Conservation (phyloP, 1,140 invertebrate genomes). For the Hylaeus anthracinus region DNA sequence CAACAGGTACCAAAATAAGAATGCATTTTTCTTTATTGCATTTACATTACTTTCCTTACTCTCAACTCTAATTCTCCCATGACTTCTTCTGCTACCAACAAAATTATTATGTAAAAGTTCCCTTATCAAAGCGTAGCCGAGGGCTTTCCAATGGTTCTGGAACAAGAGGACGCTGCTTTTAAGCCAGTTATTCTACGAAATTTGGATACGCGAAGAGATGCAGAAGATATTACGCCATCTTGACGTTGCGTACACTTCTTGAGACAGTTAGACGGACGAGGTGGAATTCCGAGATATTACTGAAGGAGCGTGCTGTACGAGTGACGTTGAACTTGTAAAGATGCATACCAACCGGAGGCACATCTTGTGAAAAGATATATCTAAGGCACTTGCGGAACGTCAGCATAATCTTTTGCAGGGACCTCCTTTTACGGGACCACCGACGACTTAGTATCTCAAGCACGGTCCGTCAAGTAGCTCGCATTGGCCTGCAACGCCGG, state of each 20-base stretch:
- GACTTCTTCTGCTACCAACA: too few relatives aligned
- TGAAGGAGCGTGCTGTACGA: background rate
- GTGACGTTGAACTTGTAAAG: conserved; percentile 59
- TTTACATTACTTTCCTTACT: too few relatives aligned
- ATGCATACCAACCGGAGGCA: conserved; percentile 56
- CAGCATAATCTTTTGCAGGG: conserved; percentile 60
- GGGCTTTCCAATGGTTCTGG: too few relatives aligned
- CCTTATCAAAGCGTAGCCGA: too few relatives aligned
- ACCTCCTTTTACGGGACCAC: conserved; percentile 54
- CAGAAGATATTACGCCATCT: conserved; percentile 17
- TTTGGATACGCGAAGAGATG: conserved; percentile 23
- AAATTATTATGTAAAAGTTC: too few relatives aligned
- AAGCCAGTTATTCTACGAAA: conserved; percentile 18
- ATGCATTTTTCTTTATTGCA: too few relatives aligned
- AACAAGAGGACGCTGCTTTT: background rate
- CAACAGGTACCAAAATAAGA: too few relatives aligned
- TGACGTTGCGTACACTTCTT: conserved; percentile 24
- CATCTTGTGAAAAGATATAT: conserved; percentile 52
- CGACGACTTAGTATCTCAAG: conserved; percentile 51
- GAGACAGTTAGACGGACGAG: conserved; percentile 41
- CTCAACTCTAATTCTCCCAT: too few relatives aligned
- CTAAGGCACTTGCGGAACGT: conserved; percentile 38
- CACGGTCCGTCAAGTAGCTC: conserved; percentile 47
- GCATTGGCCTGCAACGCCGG: background rate
- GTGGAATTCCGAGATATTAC: conserved; percentile 46